Percentiles rank a stretch among this genome's conserved stretches.
Evolutionary conservation across 1,140 invertebrate species (phyloP).

Genomic region (Penaeus japonicus): DNA sequence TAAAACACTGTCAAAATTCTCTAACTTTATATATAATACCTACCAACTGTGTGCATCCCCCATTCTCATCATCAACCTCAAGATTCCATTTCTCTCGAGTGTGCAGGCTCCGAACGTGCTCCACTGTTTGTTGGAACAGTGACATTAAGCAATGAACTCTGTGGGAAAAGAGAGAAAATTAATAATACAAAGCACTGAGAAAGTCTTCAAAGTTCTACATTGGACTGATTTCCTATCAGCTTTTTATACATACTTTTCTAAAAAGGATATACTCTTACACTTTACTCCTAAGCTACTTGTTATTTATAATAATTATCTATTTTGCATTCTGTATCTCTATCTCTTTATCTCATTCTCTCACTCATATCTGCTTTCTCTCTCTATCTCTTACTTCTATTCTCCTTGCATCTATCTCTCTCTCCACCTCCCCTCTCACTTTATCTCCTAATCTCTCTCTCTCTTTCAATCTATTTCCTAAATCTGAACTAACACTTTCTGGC

Average conservation of each 20-base stretch:
- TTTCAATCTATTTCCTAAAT: too few species aligned
- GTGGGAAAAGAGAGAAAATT: not conserved
- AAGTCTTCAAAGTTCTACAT: not conserved
- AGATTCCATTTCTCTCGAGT: conserved; percentile 88
- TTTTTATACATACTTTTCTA: too few species aligned
- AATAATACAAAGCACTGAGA: not conserved
- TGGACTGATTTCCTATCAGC: not conserved
- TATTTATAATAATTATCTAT: too few species aligned
- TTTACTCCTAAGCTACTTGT: too few species aligned
- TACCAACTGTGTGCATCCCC: conserved; percentile 84
- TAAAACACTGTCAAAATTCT: not conserved
- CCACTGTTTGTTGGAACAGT: conserved; percentile 83
- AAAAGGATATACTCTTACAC: too few species aligned
- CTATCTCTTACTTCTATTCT: too few species aligned
- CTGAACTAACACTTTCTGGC: not conserved
- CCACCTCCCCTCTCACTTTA: too few species aligned
- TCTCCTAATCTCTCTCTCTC: too few species aligned
- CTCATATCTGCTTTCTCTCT: too few species aligned
- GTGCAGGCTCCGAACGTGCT: conserved; percentile 79
- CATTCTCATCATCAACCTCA: conserved; percentile 80
- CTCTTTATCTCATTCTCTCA: too few species aligned
- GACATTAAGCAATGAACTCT: conserved; percentile 85
- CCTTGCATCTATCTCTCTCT: too few species aligned
- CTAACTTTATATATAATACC: conserved; percentile 63
- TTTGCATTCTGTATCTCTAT: too few species aligned